A percentile compares a stretch with the other conserved stretches of the same genome.
phyloP scores from a whole-genome alignment of 2,888 invertebrate species.

The Lydus trimaculatus region DNA sequence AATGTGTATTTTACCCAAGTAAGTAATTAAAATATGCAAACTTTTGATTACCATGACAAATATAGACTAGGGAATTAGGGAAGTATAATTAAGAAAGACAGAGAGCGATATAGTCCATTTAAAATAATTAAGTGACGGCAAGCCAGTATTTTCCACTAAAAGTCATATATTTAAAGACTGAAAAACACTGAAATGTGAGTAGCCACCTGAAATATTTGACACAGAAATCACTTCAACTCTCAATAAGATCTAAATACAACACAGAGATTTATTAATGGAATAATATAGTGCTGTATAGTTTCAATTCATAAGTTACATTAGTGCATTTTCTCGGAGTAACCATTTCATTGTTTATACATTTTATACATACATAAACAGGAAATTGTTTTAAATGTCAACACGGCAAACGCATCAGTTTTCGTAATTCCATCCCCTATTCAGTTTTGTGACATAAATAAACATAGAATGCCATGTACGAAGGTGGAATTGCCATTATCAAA shows the following conservation, averaged over 20 bases:
- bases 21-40: slow-evolving; percentile 30
- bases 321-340: neutral
- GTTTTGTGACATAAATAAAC: slow-evolving; percentile 27
- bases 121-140: slow-evolving; percentile 22
- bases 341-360: slow-evolving; percentile 9
- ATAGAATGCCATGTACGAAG: slow-evolving; percentile 21
- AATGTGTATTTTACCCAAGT: slow-evolving; percentile 20
- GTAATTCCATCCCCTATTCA: slow-evolving; percentile 27
- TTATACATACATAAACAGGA: slow-evolving; percentile 16
- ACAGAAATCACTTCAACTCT: too few relatives aligned
- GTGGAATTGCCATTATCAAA: slow-evolving; percentile 36
- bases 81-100: slow-evolving; percentile 21
- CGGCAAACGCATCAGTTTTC: slow-evolving; percentile 18
- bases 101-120: slow-evolving; percentile 11
- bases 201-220: too few relatives aligned
- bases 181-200: neutral
- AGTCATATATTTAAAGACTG: neutral
- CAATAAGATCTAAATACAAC: too few relatives aligned
- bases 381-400: slow-evolving; percentile 27
- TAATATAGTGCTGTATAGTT: neutral
- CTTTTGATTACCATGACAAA: slow-evolving; percentile 32
- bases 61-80: slow-evolving; percentile 19
- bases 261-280: neutral
- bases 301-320: neutral
- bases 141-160: slow-evolving; percentile 13